Evolutionary conservation across 2,888 invertebrate species (phyloP).

Genomic region (Sminthurinus aureus): DNA sequence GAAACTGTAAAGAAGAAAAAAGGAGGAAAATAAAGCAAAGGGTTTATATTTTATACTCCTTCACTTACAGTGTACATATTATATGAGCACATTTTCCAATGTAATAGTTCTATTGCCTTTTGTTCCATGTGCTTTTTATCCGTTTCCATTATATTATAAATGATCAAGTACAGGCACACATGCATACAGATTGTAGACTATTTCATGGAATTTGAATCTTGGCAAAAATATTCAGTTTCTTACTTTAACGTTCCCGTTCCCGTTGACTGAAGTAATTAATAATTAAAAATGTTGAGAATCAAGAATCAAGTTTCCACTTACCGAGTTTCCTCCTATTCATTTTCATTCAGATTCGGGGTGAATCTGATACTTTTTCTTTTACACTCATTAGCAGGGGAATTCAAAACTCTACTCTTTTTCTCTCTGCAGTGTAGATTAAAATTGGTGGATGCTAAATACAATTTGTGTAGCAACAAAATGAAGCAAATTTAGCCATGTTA

Average conservation of each 20-base stretch:
- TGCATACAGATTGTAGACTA: background rate
- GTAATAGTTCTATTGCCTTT: background rate
- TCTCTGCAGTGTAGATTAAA: background rate
- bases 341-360: background rate
- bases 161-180: background rate
- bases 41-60: background rate
- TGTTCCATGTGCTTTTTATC: background rate
- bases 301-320: conserved; percentile 30
- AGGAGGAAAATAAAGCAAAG: background rate
- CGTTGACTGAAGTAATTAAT: conserved; percentile 28
- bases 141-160: conserved; percentile 17
- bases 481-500: background rate
- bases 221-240: conserved; percentile 33
- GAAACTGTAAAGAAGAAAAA: background rate
- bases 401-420: background rate
- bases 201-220: conserved; percentile 34
- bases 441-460: too few relatives aligned
- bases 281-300: conserved; percentile 38
- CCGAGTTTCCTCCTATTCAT: background rate
- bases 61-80: background rate
- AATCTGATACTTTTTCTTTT: conserved; percentile 15
- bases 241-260: conserved; percentile 8
- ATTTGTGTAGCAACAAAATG: background rate
- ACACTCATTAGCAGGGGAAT: conserved; percentile 1
- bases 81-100: background rate